Percentiles rank a stretch among this genome's conserved stretches.
Conservation (phyloP, 2,888 invertebrate genomes). For the Caenorhabditis zanzibari region DNA sequence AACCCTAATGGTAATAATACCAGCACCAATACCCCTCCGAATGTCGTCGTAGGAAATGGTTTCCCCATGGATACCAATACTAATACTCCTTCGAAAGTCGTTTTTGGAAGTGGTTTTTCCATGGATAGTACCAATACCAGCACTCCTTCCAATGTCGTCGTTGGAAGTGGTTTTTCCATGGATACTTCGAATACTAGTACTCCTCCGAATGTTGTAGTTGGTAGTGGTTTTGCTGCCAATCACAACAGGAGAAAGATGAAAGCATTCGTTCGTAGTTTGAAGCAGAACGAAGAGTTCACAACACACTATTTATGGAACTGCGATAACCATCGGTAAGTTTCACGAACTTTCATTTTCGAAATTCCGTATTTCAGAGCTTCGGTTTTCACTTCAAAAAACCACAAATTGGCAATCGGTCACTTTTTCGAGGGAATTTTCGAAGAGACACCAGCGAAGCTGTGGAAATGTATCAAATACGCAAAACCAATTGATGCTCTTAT, state of each 20-base stretch:
- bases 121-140: background rate
- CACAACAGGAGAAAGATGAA: constrained; percentile 1
- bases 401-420: constrained; percentile 1
- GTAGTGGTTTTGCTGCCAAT: too few species aligned
- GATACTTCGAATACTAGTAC: background rate
- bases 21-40: too few species aligned
- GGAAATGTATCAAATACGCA: background rate
- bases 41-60: too few species aligned
- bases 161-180: background rate
- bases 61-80: too few species aligned
- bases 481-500: background rate
- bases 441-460: background rate
- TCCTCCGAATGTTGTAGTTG: background rate
- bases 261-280: background rate
- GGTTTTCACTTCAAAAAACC: background rate
- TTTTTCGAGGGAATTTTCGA: constrained; percentile 13
- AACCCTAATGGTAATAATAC: too few species aligned
- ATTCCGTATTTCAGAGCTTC: background rate
- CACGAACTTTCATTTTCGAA: too few species aligned
- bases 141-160: background rate
- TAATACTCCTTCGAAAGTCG: background rate
- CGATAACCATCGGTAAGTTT: background rate
- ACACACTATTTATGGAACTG: constrained; percentile 6
- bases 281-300: background rate
- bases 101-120: constrained; percentile 4